Base-by-base conservation (phyloP, 2,113 vertebrate species). In the Hippocampus barbouri region DNA sequence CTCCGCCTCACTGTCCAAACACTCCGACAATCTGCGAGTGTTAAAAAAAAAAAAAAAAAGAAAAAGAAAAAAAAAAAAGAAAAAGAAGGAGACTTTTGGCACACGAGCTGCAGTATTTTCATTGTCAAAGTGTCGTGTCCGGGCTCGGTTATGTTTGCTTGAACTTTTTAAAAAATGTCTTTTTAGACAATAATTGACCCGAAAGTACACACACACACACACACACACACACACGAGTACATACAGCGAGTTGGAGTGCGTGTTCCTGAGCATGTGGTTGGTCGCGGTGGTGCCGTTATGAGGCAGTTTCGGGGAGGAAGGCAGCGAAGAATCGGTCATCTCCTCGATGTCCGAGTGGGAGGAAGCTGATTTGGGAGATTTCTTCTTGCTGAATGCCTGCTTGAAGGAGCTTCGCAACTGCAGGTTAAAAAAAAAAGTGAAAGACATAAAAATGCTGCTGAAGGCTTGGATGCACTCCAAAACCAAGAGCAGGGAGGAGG, bases 321-420 rank as follows among this genome's bases (percentile, higher is more conserved):
- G 97, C 54, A 98, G 72, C 0, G 97, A 98, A 8, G 92, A 98
- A 84, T 99, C 97, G 0, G 95, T 98, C 96, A 98, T 99, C 92
- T 99, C 97, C 89, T 98, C 97, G 12, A 99, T 99, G 86, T 99
- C 97, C 0, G 97, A 99, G 85, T 98, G 97, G 68, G 97, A 99
- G 25, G 97, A 98, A 0, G 97, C 97, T 0, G 97, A 99, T 89
- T 98, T 98, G 6, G 97, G 97, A 38, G 97, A 98, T 68, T 98
- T 99, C 93, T 98, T 99, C 89, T 99, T 99, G 73, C 94, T 95
- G 71, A 99, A 99, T 4, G 97, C 97, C 91, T 99, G 97, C 87
- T 99, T 99, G 93, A 99, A 99, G 89, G 97, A 99, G 87, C 97
- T 99, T 74, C 96, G 93, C 66, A 99, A 87, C 97, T 99, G 93